Base-by-base conservation (phyloP, 2,797 vertebrate genomes). In the Acestrorhynchus altus region DNA sequence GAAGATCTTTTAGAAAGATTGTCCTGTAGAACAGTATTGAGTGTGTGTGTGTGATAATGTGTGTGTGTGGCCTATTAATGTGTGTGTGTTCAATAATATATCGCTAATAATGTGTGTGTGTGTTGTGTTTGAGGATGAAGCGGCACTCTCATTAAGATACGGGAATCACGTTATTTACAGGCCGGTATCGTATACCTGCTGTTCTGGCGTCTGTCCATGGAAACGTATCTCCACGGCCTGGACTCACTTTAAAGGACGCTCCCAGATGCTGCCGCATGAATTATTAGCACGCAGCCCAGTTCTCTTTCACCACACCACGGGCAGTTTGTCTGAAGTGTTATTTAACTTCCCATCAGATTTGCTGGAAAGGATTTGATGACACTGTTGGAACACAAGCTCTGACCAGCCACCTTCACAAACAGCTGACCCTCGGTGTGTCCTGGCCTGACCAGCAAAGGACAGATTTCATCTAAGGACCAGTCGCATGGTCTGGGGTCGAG, bases 141-240 rank as follows among this genome's bases (percentile, higher is more conserved):
- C 18, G 6, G 3, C 0, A n/a, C 59, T 75, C 63, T 72, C 39
- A 0, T 61, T 54, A 71, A n/a, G 67, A 63, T 77, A 52, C 13
- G 8, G 15, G n/a, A 28, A 40, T 8, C n/a, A 5, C 35, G 52
- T 59, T 60, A 13, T 65, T 63, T 35, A 46, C 35, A 35, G 24
- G 60, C 60, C 40, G 46, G 56, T 56, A 72, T 59, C 51, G 26
- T 13, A 8, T 57, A 59, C 42, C 20, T 72, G 69, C 60, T 47
- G 56, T 46, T 72, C 16, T 46, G 40, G 28, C 35, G 8, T 40
- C 20, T 4, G 15, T 51, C 63, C 63, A 66, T 42, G 12, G 13
- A 26, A 26, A 66, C 7, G 24, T 16, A 16, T 59, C 15, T 16
- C 26, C 16, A 26, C 56, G 6, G 24, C 20, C 63, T 66, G 42